Evolutionary conservation across 2,888 invertebrate species (phyloP).

Genomic region (Drosophila maculinotata): DNA sequence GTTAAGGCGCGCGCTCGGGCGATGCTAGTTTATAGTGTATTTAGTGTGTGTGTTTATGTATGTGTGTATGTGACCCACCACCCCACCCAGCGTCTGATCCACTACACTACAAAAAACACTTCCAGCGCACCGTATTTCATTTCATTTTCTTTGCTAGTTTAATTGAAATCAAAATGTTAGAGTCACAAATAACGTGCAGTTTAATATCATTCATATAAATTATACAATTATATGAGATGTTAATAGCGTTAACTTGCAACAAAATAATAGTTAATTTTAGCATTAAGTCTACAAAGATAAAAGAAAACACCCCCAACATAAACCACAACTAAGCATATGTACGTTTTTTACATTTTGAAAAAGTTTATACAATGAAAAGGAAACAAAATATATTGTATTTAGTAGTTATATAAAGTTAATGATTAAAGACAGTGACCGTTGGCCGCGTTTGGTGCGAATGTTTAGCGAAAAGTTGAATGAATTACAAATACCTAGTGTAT

Average conservation of each 20-base stretch:
- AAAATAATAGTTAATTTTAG: conserved; percentile 47
- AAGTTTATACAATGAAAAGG: conserved; percentile 65
- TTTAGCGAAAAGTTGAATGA: conserved; percentile 40
- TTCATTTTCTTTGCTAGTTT: conserved; percentile 52
- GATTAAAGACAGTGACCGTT: conserved; percentile 49
- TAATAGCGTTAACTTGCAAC: conserved; percentile 35
- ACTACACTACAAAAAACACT: conserved; percentile 14
- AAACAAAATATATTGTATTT: conserved; percentile 46
- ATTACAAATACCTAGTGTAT: conserved; percentile 41
- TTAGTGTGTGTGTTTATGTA: conserved; percentile 17
- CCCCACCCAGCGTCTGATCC: conserved; percentile 9
- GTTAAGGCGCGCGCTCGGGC: conserved; percentile 23
- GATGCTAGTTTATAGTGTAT: conserved; percentile 29
- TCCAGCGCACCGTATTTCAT: conserved; percentile 40
- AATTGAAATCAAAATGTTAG: conserved; percentile 53
- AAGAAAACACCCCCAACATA: conserved; percentile 8
- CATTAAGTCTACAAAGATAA: conserved; percentile 30
- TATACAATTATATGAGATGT: conserved; percentile 41
- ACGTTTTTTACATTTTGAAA: conserved; percentile 78
- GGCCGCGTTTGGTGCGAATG: conserved; percentile 34
- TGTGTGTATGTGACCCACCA: conserved; percentile 8
- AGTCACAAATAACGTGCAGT: conserved; percentile 32
- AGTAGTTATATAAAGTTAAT: conserved; percentile 64
- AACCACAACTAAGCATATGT: conserved; percentile 41
- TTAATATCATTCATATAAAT: conserved; percentile 42